A percentile compares a stretch with the other conserved stretches of the same genome.
These are phyloP conservation scores for Epirrhoe alternata DNA, from an alignment of 2,888 invertebrate species.

Conservation along the genomic window DNA sequence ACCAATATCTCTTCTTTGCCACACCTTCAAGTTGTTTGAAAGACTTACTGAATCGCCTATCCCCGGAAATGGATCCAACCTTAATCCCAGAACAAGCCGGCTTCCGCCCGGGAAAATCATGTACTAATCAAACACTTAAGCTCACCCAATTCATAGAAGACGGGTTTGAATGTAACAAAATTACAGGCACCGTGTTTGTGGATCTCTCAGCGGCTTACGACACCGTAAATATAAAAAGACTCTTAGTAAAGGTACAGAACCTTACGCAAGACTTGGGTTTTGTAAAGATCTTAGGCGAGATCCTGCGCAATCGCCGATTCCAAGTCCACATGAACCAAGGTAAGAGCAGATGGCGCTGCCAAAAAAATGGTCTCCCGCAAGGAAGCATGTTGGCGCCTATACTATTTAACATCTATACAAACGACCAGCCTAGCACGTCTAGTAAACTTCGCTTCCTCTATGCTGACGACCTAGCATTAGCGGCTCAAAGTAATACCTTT, in stretches of 20 bases:
- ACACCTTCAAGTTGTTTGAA: background rate
- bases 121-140: conserved; percentile 5
- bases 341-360: no score
- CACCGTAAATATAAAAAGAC: conserved; percentile 14
- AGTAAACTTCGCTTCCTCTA: no score
- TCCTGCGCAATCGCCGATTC: no score
- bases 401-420: conserved; percentile 2
- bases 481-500: no score
- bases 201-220: conserved; percentile 18
- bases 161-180: conserved; percentile 2
- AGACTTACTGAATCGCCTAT: background rate
- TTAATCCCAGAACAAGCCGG: conserved; percentile 11
- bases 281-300: background rate
- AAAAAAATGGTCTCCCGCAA: no score
- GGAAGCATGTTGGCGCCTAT: no score
- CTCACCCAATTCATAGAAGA: conserved; percentile 5
- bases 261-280: background rate
- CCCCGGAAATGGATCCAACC: background rate
- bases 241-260: background rate
- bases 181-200: conserved; percentile 13
- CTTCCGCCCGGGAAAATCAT: conserved; percentile 12
- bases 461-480: no score
- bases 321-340: no score
- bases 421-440: background rate
- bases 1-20: no score